phyloP scores from a whole-genome alignment of 2,888 invertebrate genomes.

The Lochmaea crataegi region DNA sequence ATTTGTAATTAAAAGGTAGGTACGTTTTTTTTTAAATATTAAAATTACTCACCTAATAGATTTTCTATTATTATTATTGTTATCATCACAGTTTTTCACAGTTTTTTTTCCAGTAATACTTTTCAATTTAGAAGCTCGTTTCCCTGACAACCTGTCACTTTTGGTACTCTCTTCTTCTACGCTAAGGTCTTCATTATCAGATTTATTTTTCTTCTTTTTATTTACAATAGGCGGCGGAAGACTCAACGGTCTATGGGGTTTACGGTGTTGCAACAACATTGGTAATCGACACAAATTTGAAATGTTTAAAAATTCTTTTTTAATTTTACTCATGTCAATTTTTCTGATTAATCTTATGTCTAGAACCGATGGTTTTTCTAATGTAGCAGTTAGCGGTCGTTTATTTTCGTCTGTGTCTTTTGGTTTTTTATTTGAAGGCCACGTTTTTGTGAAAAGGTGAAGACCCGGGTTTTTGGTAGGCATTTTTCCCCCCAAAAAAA shows the following conservation, averaged over 20 bases:
- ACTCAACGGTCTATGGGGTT: constrained; percentile 53
- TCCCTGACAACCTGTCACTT: constrained; percentile 31
- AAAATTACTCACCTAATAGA: constrained; percentile 15
- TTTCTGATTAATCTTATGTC: constrained; percentile 67
- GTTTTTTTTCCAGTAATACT: constrained; percentile 18
- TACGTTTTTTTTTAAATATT: neutral
- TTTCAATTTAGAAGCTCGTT: constrained; percentile 26
- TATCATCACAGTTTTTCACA: constrained; percentile 35
- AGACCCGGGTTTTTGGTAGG: constrained; percentile 55
- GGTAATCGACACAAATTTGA: constrained; percentile 62
- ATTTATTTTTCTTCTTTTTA: constrained; percentile 46
- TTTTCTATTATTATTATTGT: constrained; percentile 42
- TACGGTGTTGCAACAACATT: constrained; percentile 48
- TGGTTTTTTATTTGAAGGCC: constrained; percentile 53
- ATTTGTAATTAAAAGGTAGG: neutral
- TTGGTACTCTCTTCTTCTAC: constrained; percentile 56
- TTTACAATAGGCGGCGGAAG: constrained; percentile 45
- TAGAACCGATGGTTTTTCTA: constrained; percentile 69
- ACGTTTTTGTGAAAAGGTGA: constrained; percentile 61
- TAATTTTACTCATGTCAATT: constrained; percentile 70
- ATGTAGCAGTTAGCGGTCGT: constrained; percentile 70
- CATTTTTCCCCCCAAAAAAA: constrained; percentile 42
- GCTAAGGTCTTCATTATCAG: constrained; percentile 52
- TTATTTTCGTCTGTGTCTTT: constrained; percentile 49
- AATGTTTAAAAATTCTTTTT: constrained; percentile 67